A percentile compares a stretch with the other conserved stretches of the same genome.
Conservation (phyloP, 2,888 invertebrate genomes). For the Lycia hirtaria region DNA sequence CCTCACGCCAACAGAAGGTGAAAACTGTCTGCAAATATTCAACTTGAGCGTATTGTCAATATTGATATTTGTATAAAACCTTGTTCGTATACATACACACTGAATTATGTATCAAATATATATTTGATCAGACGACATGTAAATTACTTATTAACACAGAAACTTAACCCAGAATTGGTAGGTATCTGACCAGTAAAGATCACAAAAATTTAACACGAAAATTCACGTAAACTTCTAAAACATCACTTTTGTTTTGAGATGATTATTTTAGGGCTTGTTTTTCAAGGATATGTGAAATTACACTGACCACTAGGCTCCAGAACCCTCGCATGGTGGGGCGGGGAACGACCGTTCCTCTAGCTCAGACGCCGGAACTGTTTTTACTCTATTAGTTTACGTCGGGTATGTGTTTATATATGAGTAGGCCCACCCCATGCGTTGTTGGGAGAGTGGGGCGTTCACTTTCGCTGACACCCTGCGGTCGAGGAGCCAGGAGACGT, state of each 20-base stretch:
- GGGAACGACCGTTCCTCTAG: slow-evolving; percentile 71
- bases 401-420: slow-evolving; percentile 68
- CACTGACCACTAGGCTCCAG: slow-evolving; percentile 87
- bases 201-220: neutral
- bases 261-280: neutral
- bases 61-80: slow-evolving; percentile 2
- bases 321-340: slow-evolving; percentile 85
- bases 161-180: neutral
- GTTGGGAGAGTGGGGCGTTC: slow-evolving; percentile 59
- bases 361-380: slow-evolving; percentile 73
- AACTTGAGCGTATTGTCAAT: slow-evolving; percentile 9
- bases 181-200: neutral
- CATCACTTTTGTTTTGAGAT: neutral
- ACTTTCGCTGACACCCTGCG: slow-evolving; percentile 69
- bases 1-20: neutral
- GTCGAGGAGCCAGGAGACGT: slow-evolving; percentile 47
- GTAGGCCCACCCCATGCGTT: slow-evolving; percentile 63
- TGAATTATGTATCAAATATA: neutral
- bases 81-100: neutral
- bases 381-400: slow-evolving; percentile 70
- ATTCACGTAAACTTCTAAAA: neutral
- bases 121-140: neutral
- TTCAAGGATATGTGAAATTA: slow-evolving; percentile 32
- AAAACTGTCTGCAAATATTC: slow-evolving; percentile 1
- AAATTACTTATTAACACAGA: neutral